phyloP scores from a whole-genome alignment of 2,797 vertebrate species.

The Hyperoplus immaculatus region DNA sequence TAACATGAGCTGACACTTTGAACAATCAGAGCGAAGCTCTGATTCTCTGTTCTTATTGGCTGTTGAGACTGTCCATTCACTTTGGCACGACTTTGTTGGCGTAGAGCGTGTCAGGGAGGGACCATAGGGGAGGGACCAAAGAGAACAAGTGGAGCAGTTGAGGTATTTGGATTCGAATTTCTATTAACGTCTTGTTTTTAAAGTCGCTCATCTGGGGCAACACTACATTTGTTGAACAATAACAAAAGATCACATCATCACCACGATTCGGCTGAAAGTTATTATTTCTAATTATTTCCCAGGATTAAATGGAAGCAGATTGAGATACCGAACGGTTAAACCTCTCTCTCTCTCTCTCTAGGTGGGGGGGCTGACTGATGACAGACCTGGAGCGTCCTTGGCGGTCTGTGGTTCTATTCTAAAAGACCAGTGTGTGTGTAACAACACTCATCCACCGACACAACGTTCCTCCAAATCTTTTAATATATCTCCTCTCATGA shows the following conservation, averaged over 20 bases:
- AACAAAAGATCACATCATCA: conserved; percentile 4
- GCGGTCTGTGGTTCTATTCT: conserved; percentile 67
- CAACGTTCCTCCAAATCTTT: conserved; percentile 14
- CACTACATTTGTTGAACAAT: neutral
- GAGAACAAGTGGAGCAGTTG: too few relatives aligned
- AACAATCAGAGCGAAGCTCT: too few relatives aligned
- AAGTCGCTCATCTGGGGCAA: conserved; percentile 1
- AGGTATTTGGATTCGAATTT: too few relatives aligned
- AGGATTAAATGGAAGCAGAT: conserved; percentile 7
- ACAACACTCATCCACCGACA: conserved; percentile 22
- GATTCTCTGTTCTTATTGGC: too few relatives aligned
- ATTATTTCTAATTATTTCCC: conserved; percentile 1
- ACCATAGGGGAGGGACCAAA: too few relatives aligned
- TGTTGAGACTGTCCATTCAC: too few relatives aligned
- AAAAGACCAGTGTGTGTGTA: conserved; percentile 15
- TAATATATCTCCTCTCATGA: neutral
- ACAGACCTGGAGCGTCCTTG: conserved; percentile 62
- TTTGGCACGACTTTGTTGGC: too few relatives aligned
- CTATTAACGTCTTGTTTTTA: neutral
- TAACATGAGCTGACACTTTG: too few relatives aligned
- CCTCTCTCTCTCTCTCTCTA: conserved; percentile 31
- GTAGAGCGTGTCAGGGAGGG: too few relatives aligned
- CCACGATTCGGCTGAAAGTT: neutral
- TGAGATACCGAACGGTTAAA: conserved; percentile 40
- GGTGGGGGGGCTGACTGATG: conserved; percentile 64